Evolutionary conservation across 2,113 vertebrate genomes (phyloP), one percentile per base, ranked within the genome.

Genomic region (Spilogale gracilis): DNA sequence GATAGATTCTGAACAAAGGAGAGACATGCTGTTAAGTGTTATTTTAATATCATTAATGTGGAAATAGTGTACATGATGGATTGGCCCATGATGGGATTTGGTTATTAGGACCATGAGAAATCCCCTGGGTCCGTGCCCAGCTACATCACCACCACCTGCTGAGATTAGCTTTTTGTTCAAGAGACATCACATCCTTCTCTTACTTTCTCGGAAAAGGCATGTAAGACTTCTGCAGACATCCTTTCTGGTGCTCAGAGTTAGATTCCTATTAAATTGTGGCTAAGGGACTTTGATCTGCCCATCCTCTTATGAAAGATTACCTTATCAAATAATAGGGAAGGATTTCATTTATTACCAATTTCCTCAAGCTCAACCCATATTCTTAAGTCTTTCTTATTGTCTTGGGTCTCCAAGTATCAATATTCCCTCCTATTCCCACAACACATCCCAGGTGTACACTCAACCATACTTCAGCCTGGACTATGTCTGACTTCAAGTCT

Each of bases 11-110:
- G 94, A 90, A 96, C 58, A 91, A 81, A 94, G 71, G 65, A 48
- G 52, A 60, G 71, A 91, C 96, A 91, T 48, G 50, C 63, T 65
- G 61, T 91, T 91, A 92, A 81, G 63, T 85, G 63, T 88, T 85
- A 85, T 85, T 96, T 95, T 81, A 91, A 71, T 69, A 89, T 13
- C 69, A 86, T 89, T 92, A 83, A 90, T 23, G 17, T 89, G 74
- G 61, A 45, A 74, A 92, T 45, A 27, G 74, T 84, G 23, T 23
- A 18, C 16, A 38, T 80, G 92, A 95, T 92, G 79, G 23, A 87
- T 73, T 79, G 45, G 27, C 23, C 18, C 32, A 8, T 20, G 87
- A 69, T 43, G 56, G 80, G 76, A 96, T 67, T 83, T 45, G 25
- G 16, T 95, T 45, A 92, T 78, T 89, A 83, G 52, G 56, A 79